phyloP scores from a whole-genome alignment of 2,113 vertebrate species.

The Oophaga pumilio region DNA sequence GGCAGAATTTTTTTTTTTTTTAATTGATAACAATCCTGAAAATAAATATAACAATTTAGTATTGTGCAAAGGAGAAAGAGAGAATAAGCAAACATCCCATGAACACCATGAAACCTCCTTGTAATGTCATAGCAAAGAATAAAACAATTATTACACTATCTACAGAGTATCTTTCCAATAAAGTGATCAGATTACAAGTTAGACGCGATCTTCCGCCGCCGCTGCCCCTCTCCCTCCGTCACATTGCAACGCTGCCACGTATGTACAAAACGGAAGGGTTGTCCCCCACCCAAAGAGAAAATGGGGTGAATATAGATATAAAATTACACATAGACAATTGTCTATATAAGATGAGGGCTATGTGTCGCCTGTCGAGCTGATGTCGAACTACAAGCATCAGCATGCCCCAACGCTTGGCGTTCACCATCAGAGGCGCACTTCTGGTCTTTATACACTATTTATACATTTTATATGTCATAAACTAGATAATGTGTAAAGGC shows the following conservation, averaged over 20 bases:
- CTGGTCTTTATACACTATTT: slow-evolving; percentile 67
- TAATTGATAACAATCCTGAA: slow-evolving; percentile 72
- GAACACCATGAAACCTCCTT: slow-evolving; percentile 64
- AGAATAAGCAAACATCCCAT: slow-evolving; percentile 54
- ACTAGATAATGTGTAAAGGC: slow-evolving; percentile 59
- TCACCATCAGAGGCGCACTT: background rate
- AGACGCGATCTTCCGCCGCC: slow-evolving; percentile 21
- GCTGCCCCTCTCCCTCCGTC: slow-evolving; percentile 56
- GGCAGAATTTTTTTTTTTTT: slow-evolving; percentile 66
- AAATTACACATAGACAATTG: slow-evolving; percentile 68
- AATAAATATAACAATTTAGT: slow-evolving; percentile 74
- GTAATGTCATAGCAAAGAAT: slow-evolving; percentile 63
- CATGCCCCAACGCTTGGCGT: background rate
- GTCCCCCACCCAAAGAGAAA: slow-evolving; percentile 58
- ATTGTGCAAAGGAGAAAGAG: slow-evolving; percentile 61
- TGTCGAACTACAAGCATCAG: slow-evolving; percentile 8
- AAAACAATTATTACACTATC: slow-evolving; percentile 53
- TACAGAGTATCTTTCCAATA: slow-evolving; percentile 45
- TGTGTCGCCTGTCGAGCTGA: background rate
- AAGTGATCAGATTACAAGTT: slow-evolving; percentile 59
- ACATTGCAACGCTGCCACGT: slow-evolving; percentile 60
- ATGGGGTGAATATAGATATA: slow-evolving; percentile 64
- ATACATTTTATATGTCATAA: slow-evolving; percentile 60
- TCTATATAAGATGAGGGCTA: slow-evolving; percentile 44
- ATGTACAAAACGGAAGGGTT: slow-evolving; percentile 67